phyloP scores from a whole-genome alignment of 2,888 invertebrate species.

The Cremastobaeus sp. region DNA sequence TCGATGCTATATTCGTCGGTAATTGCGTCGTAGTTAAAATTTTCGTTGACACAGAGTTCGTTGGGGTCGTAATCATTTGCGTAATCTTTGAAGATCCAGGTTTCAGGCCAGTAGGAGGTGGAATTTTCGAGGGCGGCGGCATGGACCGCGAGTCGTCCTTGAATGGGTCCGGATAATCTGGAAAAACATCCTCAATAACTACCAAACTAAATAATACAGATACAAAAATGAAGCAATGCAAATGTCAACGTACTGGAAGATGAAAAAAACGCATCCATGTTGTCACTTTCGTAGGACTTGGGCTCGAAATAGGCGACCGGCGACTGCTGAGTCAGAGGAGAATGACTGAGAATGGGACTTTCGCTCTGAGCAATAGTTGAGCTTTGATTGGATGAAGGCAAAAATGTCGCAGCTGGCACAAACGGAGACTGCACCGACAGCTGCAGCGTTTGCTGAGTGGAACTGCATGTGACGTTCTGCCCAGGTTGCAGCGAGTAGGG shows the following conservation, averaged over 20 bases:
- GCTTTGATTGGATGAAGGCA: slow-evolving; percentile 71
- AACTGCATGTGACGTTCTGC: slow-evolving; percentile 61
- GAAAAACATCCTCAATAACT: no score
- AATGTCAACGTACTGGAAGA: slow-evolving; percentile 79
- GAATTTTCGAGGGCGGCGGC: slow-evolving; percentile 74
- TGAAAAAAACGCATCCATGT: slow-evolving; percentile 83
- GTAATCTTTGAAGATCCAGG: slow-evolving; percentile 68
- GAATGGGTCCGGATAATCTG: slow-evolving; percentile 85
- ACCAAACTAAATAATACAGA: no score
- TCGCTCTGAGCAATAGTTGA: slow-evolving; percentile 71
- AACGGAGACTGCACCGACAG: slow-evolving; percentile 64
- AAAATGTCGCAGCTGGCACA: slow-evolving; percentile 68
- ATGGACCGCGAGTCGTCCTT: slow-evolving; percentile 80
- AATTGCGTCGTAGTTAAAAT: slow-evolving; percentile 70
- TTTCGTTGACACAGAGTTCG: slow-evolving; percentile 69
- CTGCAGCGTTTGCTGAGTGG: slow-evolving; percentile 65
- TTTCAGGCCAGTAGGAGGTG: slow-evolving; percentile 74
- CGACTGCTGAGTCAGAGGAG: slow-evolving; percentile 73
- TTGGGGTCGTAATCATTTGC: slow-evolving; percentile 71
- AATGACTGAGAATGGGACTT: slow-evolving; percentile 72
- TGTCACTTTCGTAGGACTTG: slow-evolving; percentile 67
- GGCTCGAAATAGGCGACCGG: slow-evolving; percentile 75
- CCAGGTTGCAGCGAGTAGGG: slow-evolving; percentile 64
- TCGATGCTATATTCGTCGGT: slow-evolving; percentile 58
- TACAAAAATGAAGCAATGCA: no score